phyloP scores from a whole-genome alignment of 92 coral and sea anemone genomes.

The Heteractis magnifica region DNA sequence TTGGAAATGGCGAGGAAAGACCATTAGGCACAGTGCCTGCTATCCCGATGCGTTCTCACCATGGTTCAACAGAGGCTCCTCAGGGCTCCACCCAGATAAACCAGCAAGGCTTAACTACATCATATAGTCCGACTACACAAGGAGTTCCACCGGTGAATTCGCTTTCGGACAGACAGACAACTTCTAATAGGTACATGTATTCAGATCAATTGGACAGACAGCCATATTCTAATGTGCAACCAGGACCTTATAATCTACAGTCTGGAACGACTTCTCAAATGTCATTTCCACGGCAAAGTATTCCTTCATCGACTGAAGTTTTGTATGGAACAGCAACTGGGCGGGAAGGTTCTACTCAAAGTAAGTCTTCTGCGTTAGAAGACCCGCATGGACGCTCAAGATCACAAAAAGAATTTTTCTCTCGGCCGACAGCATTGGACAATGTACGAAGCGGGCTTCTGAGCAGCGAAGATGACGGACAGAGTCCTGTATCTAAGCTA shows the following conservation, averaged over 20 bases:
- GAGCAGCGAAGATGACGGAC: constrained; percentile 65
- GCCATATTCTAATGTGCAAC: not conserved
- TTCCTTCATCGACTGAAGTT: not conserved
- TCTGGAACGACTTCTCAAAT: not conserved
- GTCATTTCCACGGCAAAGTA: not conserved
- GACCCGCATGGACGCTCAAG: not conserved
- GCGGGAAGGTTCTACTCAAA: not conserved
- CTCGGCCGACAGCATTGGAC: constrained; percentile 26
- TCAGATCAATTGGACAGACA: not conserved
- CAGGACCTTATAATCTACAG: not conserved
- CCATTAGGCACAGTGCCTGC: not conserved
- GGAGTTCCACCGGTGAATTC: not conserved
- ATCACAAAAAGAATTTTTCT: not conserved
- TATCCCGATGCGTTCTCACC: constrained; percentile 10
- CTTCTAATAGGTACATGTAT: not conserved
- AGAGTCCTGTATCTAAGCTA: constrained; percentile 93
- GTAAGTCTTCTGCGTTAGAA: not conserved
- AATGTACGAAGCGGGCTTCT: constrained; percentile 45
- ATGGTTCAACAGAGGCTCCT: not conserved
- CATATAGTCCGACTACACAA: not conserved
- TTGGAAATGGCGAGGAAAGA: constrained; percentile 22
- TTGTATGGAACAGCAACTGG: not conserved
- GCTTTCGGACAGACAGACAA: not conserved
- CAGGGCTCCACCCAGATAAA: not conserved
- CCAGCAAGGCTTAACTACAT: not conserved